These are phyloP conservation scores for Shargacucullia verbasci DNA, from an alignment of 2,888 invertebrate genomes.

Conservation along the genomic window DNA sequence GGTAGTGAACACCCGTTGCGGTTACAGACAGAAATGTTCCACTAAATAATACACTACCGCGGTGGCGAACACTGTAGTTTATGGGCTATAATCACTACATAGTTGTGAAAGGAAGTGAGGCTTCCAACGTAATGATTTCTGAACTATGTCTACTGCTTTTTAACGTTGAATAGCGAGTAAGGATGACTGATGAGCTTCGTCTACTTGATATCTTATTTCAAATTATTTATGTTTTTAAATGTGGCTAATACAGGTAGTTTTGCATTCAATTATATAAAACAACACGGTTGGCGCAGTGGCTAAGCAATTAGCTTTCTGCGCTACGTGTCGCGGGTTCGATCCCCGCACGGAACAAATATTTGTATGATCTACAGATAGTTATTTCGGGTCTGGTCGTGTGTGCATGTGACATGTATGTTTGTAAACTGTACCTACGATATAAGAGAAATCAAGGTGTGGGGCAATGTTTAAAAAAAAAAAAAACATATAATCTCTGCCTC, in stretches of 20 bases:
- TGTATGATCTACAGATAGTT: too few relatives aligned
- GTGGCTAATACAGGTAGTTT: not conserved
- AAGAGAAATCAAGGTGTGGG: too few relatives aligned
- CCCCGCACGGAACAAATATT: too few relatives aligned
- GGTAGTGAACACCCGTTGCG: slow-evolving; percentile 55
- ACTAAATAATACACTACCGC: slow-evolving; percentile 54
- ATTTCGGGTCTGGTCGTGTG: too few relatives aligned
- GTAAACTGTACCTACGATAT: too few relatives aligned
- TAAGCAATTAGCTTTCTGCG: too few relatives aligned
- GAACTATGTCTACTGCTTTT: slow-evolving; percentile 49
- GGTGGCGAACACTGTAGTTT: slow-evolving; percentile 48
- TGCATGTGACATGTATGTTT: too few relatives aligned
- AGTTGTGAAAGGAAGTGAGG: slow-evolving; percentile 55
- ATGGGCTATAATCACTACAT: slow-evolving; percentile 54
- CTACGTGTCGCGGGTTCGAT: too few relatives aligned
- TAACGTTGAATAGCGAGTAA: slow-evolving; percentile 36
- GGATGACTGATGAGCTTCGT: slow-evolving; percentile 15
- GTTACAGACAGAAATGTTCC: slow-evolving; percentile 51
- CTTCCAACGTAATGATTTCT: slow-evolving; percentile 36
- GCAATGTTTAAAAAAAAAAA: too few relatives aligned
- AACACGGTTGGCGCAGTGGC: too few relatives aligned
- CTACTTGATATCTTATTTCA: slow-evolving; percentile 17
- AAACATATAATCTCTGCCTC: too few relatives aligned
- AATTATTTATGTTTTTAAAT: not conserved
- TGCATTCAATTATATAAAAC: too few relatives aligned